These are phyloP conservation scores for Acanthornis magna DNA, from an alignment of 2,797 vertebrate genomes.

Conservation along the genomic window DNA sequence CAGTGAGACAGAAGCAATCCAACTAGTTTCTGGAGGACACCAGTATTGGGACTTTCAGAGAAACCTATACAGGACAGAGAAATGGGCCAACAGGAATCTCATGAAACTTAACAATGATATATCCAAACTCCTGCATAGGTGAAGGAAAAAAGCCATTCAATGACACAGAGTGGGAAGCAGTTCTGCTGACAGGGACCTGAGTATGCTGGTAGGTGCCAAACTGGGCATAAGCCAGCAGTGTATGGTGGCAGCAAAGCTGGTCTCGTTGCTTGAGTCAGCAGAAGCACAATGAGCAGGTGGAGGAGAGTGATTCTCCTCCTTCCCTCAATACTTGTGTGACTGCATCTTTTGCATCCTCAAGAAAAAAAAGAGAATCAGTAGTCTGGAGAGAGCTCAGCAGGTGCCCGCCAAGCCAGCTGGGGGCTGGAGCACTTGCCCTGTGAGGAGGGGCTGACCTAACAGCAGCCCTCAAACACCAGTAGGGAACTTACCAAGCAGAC, in stretches of 20 bases:
- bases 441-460: neutral
- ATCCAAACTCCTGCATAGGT: neutral
- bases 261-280: neutral
- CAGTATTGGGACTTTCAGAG: neutral
- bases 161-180: neutral
- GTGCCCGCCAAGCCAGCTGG: neutral
- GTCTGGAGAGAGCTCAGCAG: neutral
- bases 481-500: neutral
- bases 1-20: neutral
- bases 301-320: neutral
- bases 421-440: neutral
- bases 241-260: neutral
- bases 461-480: neutral
- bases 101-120: neutral
- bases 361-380: neutral
- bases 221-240: neutral
- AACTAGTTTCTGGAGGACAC: neutral
- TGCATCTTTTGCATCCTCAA: neutral
- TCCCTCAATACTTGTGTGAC: neutral
- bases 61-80: neutral
- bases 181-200: neutral
- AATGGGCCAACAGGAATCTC: neutral
- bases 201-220: neutral
- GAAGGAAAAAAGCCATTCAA: neutral
- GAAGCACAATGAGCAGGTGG: neutral